Evolutionary conservation across 2,797 vertebrate genomes (phyloP), one percentile per base, ranked within the genome.

Genomic region (Otus scops): DNA sequence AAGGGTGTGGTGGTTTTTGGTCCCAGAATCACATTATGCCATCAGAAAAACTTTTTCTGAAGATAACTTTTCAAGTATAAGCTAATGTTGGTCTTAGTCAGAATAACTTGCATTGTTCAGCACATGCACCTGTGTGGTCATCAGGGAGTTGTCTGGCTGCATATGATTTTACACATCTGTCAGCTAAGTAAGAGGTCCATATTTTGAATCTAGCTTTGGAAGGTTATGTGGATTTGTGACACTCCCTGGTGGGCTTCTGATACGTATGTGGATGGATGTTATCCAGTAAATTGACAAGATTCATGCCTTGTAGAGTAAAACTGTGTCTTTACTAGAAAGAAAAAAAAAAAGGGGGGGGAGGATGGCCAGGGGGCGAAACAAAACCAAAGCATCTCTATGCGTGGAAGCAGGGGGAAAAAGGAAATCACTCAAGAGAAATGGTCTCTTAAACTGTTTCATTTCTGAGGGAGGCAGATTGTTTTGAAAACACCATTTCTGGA

Each of bases 141-240:
- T 13, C 4, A 10, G 97, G 95, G 98, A 97, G 59, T 92, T 97
- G 95, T 96, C 97, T 97, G 97, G 97, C 97, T 97, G 95, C 78
- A 15, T 93, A 75, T 80, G 95, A 95, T 97, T 97, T 98, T 97
- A 95, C 97, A 95, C 97, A 97, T 97, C 97, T 98, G 98, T 98
- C 97, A 98, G 95, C 97, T 97, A 97, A 98, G 95, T 95, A 95
- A 97, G 97, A 97, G 96, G 96, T 96, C 97, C 96, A 47, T 97
- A 94, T 97, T 97, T 97, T 97, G 88, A 97, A 87, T 94, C 80
- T 60, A 77, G 91, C 61, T 97, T 96, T 93, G 96, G 96, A 97
- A 97, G 96, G 89, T 96, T 96, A 64, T 85, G 92, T 97, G 94
- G 95, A 94, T 97, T 97, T 97, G 93, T 95, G 97, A 97, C 97